phyloP scores from a whole-genome alignment of 2,113 vertebrate species.

The Strix aluco region DNA sequence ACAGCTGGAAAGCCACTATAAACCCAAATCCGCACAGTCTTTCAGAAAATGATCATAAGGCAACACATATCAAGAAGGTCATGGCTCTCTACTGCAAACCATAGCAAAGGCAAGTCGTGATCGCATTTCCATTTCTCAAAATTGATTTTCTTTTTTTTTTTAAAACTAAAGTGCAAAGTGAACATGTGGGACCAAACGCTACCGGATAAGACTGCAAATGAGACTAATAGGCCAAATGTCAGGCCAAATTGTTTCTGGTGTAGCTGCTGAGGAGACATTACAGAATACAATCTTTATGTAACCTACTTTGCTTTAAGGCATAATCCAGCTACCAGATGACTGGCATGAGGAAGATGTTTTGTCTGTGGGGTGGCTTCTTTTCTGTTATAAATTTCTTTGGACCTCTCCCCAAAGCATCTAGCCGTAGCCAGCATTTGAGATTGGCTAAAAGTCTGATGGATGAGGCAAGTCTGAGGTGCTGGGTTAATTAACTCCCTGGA shows the following conservation, averaged over 20 bases:
- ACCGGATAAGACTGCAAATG: background rate
- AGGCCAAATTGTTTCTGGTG: background rate
- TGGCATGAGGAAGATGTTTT: background rate
- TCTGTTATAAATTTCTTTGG: background rate
- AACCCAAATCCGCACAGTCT: background rate
- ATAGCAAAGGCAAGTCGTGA: background rate
- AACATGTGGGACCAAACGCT: background rate
- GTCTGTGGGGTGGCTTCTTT: background rate
- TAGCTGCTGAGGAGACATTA: background rate
- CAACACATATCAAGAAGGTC: background rate
- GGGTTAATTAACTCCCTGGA: background rate
- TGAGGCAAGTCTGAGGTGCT: background rate
- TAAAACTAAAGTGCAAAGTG: background rate
- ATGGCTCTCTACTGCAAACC: background rate
- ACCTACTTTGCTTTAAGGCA: background rate
- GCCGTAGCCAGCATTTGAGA: background rate
- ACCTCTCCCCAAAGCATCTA: background rate
- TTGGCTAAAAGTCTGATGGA: background rate
- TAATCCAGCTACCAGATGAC: background rate
- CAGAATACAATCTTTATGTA: background rate
- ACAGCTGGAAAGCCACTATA: background rate
- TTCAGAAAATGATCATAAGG: background rate
- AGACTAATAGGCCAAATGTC: conserved; percentile 38
- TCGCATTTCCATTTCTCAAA: background rate
- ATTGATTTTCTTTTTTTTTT: background rate